Conservation (phyloP, 2,113 vertebrate genomes). For the Xiphophorus couchianus region DNA sequence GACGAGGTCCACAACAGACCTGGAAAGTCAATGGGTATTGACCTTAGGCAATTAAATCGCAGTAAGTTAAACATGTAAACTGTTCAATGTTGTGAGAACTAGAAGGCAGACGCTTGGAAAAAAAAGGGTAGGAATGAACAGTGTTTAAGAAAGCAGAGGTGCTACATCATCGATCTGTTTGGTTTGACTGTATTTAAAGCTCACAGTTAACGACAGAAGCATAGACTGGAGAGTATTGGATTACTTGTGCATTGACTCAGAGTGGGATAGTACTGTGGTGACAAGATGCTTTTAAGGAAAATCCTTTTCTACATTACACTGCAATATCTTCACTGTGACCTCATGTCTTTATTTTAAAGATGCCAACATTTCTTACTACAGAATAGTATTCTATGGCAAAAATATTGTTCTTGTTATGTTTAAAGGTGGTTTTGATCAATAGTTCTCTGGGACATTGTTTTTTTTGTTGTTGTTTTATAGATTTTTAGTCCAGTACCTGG, state of each 20-base stretch:
- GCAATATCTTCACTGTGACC: not conserved
- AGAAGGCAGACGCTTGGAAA: slow-evolving; percentile 39
- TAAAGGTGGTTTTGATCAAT: not conserved
- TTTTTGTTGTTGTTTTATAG: not conserved
- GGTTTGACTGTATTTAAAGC: slow-evolving; percentile 70
- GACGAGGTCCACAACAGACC: slow-evolving; percentile 52
- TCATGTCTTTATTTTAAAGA: not conserved
- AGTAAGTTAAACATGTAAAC: slow-evolving; percentile 77
- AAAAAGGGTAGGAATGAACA: slow-evolving; percentile 55
- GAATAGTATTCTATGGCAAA: no score
- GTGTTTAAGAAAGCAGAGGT: slow-evolving; percentile 48
- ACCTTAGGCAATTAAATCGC: slow-evolving; percentile 69
- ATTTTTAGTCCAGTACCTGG: not conserved
- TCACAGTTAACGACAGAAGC: slow-evolving; percentile 59
- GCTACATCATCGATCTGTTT: slow-evolving; percentile 68
- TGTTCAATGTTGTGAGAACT: slow-evolving; percentile 52
- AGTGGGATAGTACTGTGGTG: slow-evolving; percentile 19
- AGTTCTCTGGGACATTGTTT: not conserved
- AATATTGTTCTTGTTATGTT: not conserved
- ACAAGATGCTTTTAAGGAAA: slow-evolving; percentile 15
- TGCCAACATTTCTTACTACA: not conserved
- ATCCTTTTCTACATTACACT: not conserved
- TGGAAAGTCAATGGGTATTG: slow-evolving; percentile 70
- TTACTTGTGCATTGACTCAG: slow-evolving; percentile 48
- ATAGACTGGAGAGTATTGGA: slow-evolving; percentile 40